phyloP scores from a whole-genome alignment of 2,113 vertebrate genomes.

The Scopus umbretta region DNA sequence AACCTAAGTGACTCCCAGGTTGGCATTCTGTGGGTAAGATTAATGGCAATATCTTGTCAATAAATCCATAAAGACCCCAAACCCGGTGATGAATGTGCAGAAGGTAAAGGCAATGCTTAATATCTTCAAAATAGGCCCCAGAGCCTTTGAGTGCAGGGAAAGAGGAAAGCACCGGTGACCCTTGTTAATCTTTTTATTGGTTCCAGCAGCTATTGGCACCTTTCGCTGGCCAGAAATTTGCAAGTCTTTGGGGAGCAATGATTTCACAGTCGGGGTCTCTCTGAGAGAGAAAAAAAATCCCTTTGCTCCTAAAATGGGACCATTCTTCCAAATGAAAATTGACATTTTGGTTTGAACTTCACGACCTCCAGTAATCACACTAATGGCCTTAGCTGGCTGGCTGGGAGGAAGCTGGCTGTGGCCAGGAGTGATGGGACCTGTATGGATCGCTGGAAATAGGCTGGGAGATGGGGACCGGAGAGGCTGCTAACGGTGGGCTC shows the following conservation, averaged over 20 bases:
- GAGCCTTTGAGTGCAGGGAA: conserved; percentile 36
- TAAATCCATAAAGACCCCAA: conserved; percentile 66
- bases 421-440: conserved; percentile 43
- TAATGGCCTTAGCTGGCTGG: conserved; percentile 58
- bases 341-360: conserved; percentile 69
- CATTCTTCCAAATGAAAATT: conserved; percentile 71
- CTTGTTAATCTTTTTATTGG: conserved; percentile 72
- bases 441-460: conserved; percentile 38
- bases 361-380: conserved; percentile 65
- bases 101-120: conserved; percentile 51
- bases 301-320: conserved; percentile 39
- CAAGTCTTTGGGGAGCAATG: conserved; percentile 58
- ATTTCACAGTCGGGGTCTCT: conserved; percentile 51
- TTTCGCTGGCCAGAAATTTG: conserved; percentile 47
- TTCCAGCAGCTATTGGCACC: conserved; percentile 67
- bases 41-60: conserved; percentile 45
- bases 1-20: conserved; percentile 5
- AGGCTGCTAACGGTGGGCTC: background rate
- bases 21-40: conserved; percentile 38
- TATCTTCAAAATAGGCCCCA: conserved; percentile 61
- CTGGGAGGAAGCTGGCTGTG: conserved; percentile 7
- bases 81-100: background rate
- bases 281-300: background rate
- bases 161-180: conserved; percentile 56
- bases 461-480: background rate